These are phyloP conservation scores for Cliona cf. orientalis DNA, from an alignment of 37 sponge, comb jelly and placozoan species.

Conservation along the genomic window DNA sequence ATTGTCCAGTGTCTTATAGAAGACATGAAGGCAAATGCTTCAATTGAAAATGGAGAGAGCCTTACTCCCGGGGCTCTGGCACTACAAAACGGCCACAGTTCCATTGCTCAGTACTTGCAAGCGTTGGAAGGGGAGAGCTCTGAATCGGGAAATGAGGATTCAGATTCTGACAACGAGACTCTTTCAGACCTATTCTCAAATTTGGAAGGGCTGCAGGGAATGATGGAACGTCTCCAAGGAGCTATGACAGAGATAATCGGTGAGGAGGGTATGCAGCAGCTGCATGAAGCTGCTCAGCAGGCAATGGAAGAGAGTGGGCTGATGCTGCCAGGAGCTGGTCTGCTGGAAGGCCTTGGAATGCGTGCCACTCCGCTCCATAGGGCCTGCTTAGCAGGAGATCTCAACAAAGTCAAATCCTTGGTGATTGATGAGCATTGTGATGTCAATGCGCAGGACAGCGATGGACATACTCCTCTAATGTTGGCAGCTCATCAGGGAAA, in stretches of 20 bases:
- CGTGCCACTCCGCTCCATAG: constrained; percentile 8
- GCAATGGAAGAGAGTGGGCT: neutral
- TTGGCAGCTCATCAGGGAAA: constrained; percentile 28
- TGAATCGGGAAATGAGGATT: neutral
- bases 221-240: neutral
- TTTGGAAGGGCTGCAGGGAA: neutral
- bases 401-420: constrained; percentile 20
- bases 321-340: too few species aligned
- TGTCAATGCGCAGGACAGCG: constrained; percentile 32
- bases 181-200: neutral
- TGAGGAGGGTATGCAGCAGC: constrained; percentile 10
- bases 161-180: neutral
- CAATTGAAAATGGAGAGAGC: constrained; percentile 7
- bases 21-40: neutral
- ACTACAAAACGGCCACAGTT: neutral
- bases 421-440: constrained; percentile 11
- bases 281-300: neutral
- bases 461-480: constrained; percentile 31
- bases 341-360: neutral
- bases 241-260: constrained; percentile 1
- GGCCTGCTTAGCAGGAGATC: constrained; percentile 31
- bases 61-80: constrained; percentile 10
- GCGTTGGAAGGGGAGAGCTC: neutral
- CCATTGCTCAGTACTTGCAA: constrained; percentile 1
- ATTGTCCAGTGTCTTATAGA: constrained; percentile 9